phyloP scores from a whole-genome alignment of 2,113 vertebrate species.

The Indicator maculatus region DNA sequence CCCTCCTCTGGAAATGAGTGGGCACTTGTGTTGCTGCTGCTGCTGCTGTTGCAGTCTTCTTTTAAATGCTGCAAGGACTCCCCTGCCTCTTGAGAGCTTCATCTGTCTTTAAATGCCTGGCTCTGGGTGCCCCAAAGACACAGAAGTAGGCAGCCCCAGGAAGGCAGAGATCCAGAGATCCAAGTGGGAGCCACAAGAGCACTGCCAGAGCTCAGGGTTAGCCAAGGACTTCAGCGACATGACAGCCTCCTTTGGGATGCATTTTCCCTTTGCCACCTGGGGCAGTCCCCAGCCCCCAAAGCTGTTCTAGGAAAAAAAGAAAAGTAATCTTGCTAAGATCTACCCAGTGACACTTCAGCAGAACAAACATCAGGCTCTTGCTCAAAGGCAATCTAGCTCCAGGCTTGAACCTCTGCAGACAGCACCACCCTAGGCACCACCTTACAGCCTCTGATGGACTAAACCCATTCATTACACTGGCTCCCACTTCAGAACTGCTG shows the following conservation, averaged over 20 bases:
- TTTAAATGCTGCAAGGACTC: background rate
- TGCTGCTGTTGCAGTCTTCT: background rate
- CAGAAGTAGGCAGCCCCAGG: background rate
- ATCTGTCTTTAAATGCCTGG: background rate
- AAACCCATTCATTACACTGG: background rate
- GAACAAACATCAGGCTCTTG: background rate
- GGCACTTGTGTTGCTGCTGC: background rate
- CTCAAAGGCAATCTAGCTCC: background rate
- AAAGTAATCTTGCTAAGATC: background rate
- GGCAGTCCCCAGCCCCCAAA: background rate
- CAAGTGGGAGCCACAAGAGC: accelerated
- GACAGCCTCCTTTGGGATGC: background rate
- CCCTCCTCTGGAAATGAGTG: background rate
- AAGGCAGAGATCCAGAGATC: background rate
- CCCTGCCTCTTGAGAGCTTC: background rate
- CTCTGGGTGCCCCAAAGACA: background rate
- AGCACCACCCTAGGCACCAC: background rate
- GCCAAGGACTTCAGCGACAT: background rate
- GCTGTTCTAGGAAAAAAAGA: background rate
- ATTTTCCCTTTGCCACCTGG: background rate
- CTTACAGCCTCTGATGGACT: background rate
- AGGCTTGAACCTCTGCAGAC: background rate
- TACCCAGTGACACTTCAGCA: background rate
- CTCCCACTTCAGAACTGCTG: background rate
- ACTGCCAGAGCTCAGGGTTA: background rate